Evolutionary conservation across 1,140 invertebrate species (phyloP).

Genomic region (Neotoxoptera formosana): DNA sequence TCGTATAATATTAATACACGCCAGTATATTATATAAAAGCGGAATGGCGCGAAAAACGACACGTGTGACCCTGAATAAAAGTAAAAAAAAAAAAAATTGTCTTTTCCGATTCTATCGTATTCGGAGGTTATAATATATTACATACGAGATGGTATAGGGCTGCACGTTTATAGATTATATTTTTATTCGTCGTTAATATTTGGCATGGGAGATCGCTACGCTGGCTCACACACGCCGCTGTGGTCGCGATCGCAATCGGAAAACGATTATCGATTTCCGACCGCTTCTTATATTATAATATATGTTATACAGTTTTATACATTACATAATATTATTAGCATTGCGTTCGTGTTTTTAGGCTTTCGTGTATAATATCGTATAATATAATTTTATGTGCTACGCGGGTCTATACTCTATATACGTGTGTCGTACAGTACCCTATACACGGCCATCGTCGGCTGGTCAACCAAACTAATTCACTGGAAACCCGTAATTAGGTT

Average conservation of each 20-base stretch:
- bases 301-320: neutral
- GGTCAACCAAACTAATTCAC: neutral
- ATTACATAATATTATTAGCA: conserved; percentile 4
- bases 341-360: neutral
- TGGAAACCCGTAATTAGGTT: neutral
- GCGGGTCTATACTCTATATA: neutral
- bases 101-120: neutral
- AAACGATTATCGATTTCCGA: neutral
- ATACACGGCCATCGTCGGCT: neutral
- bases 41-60: conserved; percentile 18
- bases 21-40: neutral
- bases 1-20: neutral
- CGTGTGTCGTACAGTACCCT: neutral
- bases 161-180: neutral
- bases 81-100: neutral
- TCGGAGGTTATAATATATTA: neutral
- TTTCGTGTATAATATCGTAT: neutral
- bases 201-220: neutral
- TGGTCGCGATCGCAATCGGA: neutral
- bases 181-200: neutral
- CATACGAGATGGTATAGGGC: neutral
- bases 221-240: no score
- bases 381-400: neutral
- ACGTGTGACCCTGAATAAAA: conserved; percentile 17
- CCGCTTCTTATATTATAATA: neutral